A percentile compares a stretch with the other conserved stretches of the same genome.
These are phyloP conservation scores for Lutraria lutraria DNA, from an alignment of 2,888 invertebrate genomes.

Conservation along the genomic window DNA sequence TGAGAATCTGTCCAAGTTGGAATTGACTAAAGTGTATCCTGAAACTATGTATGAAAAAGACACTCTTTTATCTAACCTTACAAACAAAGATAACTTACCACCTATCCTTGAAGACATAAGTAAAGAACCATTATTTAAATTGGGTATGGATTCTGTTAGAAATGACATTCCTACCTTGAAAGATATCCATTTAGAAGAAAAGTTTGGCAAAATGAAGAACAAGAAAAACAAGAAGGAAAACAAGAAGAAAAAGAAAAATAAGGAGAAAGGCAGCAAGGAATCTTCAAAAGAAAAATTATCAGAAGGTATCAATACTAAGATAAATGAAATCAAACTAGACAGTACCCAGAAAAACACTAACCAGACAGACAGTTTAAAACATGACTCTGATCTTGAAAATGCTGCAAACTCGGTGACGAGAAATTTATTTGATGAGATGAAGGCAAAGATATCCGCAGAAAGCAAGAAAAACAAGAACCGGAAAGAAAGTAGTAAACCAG, in stretches of 20 bases:
- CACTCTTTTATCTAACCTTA: conserved; percentile 56
- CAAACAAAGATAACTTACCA: conserved; percentile 68
- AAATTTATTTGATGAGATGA: conserved; percentile 67
- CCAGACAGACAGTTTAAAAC: conserved; percentile 53
- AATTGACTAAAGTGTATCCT: conserved; percentile 63
- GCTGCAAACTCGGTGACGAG: conserved; percentile 55
- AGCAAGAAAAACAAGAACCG: conserved; percentile 58
- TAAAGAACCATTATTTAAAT: conserved; percentile 58
- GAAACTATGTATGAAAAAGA: conserved; percentile 67
- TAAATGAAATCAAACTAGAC: conserved; percentile 26
- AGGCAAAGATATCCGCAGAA: conserved; percentile 56
- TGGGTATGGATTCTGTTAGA: conserved; percentile 58
- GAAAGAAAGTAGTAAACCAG: conserved; percentile 57
- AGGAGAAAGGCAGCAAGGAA: conserved; percentile 64
- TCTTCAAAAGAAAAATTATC: conserved; percentile 42
- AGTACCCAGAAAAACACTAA: neutral
- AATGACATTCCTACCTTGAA: conserved; percentile 61
- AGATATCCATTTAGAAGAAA: conserved; percentile 52
- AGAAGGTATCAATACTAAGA: conserved; percentile 28
- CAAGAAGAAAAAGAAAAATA: conserved; percentile 68
- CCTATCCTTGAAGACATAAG: conserved; percentile 58
- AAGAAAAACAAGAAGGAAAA: conserved; percentile 70
- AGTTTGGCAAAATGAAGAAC: conserved; percentile 58
- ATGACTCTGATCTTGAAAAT: conserved; percentile 52
- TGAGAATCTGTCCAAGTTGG: conserved; percentile 55